A percentile compares a stretch with the other conserved stretches of the same genome.
Conservation (phyloP, 2,888 invertebrate genomes). For the Leptodirus hochenwartii region DNA sequence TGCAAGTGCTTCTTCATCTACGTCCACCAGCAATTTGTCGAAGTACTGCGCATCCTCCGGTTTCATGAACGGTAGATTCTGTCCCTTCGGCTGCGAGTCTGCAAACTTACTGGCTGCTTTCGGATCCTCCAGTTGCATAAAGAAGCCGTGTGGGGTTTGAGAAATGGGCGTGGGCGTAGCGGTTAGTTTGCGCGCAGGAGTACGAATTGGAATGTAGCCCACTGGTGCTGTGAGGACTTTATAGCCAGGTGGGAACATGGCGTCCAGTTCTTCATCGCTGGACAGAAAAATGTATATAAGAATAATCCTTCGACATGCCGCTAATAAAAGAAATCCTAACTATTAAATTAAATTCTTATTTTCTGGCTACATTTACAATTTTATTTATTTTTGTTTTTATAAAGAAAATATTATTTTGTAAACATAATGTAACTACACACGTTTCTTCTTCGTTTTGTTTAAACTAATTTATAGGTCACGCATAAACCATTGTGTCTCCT, state of each 20-base stretch:
- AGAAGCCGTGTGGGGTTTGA: conserved; percentile 74
- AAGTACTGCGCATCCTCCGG: conserved; percentile 99
- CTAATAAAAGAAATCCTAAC: no score
- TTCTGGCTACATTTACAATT: no score
- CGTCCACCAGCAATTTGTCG: conserved; percentile 93
- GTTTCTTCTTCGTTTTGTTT: no score
- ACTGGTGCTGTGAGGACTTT: conserved; percentile 92
- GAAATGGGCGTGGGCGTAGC: conserved; percentile 92
- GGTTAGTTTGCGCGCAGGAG: conserved; percentile 91
- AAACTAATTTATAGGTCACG: no score
- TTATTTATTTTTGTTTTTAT: no score
- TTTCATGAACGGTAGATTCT: conserved; percentile 95
- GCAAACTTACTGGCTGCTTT: conserved; percentile 73
- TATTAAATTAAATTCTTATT: no score
- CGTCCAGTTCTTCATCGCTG: conserved; percentile 92
- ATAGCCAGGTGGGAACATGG: conserved; percentile 96
- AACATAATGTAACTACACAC: no score
- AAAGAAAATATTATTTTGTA: no score
- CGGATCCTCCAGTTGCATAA: conserved; percentile 79
- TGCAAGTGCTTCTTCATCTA: conserved; percentile 87
- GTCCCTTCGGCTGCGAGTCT: conserved; percentile 92
- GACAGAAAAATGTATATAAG: no score
- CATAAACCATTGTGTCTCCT: no score
- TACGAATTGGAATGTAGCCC: conserved; percentile 41
- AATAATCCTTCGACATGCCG: no score